Conservation (phyloP, 1,140 invertebrate genomes). For the Zaprionus capensis region DNA sequence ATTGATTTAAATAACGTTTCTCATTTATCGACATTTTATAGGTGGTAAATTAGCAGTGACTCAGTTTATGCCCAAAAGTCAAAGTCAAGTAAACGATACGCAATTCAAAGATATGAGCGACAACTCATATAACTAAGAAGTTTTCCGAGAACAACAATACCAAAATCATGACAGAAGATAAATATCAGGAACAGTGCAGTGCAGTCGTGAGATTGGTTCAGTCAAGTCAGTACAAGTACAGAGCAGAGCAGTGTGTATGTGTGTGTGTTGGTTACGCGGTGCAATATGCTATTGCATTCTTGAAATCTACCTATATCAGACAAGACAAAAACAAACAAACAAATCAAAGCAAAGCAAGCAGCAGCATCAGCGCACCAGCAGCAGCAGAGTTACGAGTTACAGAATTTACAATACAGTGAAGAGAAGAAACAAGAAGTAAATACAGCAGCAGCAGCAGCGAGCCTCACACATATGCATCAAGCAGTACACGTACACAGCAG, state of each 20-base stretch:
- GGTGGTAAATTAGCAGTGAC: constrained; percentile 81
- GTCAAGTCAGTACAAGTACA: constrained; percentile 56
- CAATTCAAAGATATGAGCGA: constrained; percentile 75
- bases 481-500: constrained; percentile 70
- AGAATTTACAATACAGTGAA: constrained; percentile 37
- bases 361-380: constrained; percentile 39
- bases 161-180: constrained; percentile 67
- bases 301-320: constrained; percentile 13
- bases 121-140: constrained; percentile 77
- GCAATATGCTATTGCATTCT: constrained; percentile 14
- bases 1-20: constrained; percentile 73
- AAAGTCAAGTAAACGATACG: constrained; percentile 82
- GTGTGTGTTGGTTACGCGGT: constrained; percentile 18
- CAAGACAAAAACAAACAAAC: not conserved
- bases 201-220: constrained; percentile 62
- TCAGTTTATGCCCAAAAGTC: constrained; percentile 79
- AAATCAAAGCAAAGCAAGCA: constrained; percentile 16
- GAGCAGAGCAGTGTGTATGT: constrained; percentile 41
- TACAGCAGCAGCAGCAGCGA: constrained; percentile 21
- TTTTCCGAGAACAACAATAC: constrained; percentile 76
- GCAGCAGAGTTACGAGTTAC: constrained; percentile 27
- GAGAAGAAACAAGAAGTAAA: constrained; percentile 20
- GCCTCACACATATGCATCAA: constrained; percentile 47
- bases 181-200: constrained; percentile 72
- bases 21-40: constrained; percentile 83